Base-by-base conservation (phyloP, 1,140 invertebrate species). In the Gryon sp. region DNA sequence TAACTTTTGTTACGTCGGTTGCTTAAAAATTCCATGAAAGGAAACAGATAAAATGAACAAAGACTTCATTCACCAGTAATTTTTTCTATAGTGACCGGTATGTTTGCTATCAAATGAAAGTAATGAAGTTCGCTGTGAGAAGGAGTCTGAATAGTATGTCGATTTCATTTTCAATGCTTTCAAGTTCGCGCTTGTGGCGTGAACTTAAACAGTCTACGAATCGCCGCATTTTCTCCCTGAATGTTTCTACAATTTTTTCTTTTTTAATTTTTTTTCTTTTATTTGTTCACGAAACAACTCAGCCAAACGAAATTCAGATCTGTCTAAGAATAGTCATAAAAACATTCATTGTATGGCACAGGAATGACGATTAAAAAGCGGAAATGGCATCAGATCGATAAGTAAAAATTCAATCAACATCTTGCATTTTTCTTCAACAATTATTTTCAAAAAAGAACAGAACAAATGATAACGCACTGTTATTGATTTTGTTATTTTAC, bases 41-140 rank as follows among this genome's bases (percentile, higher is more conserved):
- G n/a, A n/a, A n/a, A n/a, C n/a, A n/a, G n/a, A n/a, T n/a, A n/a
- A n/a, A n/a, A n/a, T n/a, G n/a, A n/a, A n/a, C n/a, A n/a, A n/a
- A n/a, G n/a, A n/a, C 34, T 60, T 75, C 40, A 46, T 68, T 46
- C 45, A 19, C 18, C 12, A 14, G 5, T 15, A 40, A 14, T n/a
- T n/a, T n/a, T n/a, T n/a, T n/a, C n/a, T n/a, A n/a, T n/a, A n/a
- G n/a, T n/a, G n/a, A n/a, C n/a, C 16, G 22, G 22, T 11, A 28
- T 41, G 60, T 43, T 69, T n/a, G 50, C 53, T 78, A 74, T 69
- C 28, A 57, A 60, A 34, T 43, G 48, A 62, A 68, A 62, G 60
- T 53, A 75, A 63, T 52, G 59, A 76, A 79, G 34, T 59, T 73
- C 12, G 20, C 32, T 19, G 30, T 32, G 52, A 73, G 50, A 70